Base-by-base conservation (phyloP, 2,888 invertebrate genomes). In the Platycheirus albimanus region DNA sequence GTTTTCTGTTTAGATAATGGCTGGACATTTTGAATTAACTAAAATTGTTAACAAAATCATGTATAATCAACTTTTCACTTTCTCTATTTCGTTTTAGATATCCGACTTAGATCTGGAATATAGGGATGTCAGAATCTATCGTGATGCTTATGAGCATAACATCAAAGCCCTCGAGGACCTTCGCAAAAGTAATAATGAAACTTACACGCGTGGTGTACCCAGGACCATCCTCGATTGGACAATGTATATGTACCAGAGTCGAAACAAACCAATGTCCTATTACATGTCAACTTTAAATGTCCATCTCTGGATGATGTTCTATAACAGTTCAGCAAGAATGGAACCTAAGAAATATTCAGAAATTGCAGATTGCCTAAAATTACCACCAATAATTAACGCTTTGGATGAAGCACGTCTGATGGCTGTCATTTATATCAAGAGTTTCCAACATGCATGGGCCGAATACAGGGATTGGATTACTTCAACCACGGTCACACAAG, bases 271-370 rank as follows among this genome's bases (percentile, higher is more conserved):
- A 0, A 89, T 89, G 89, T 88, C 90, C 1, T 90, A 90, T 43
- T 90, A 87, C 70, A 89, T 87, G 83, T 67, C 90, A 15, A 90
- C 89, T 0, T 85, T 90, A 1, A 88, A 87, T 58, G 89, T 89
- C 0, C 90, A 90, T 51, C 81, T 90, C 0, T 90, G 90, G 86
- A 90, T 90, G 90, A 87, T 87, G 11, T 74, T 90, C 58, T 90
- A 87, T 51, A 90, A 90, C 15, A 86, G 86, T 3, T 88, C 88
- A 10, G 89, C 88, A 19, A 86, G 90, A 0, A 85, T 86, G 45
- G 89, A 89, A 2, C 86, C 86, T 0, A 87, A 87, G 10, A 87
- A 85, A 3, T 88, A 89, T 52, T 83, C 86, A 0, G 87, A 89
- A 13, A 86, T 87, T 3, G 88, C 87, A n/a, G 86, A 87, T 36